Conservation (phyloP, 1,140 invertebrate species). For the Leptinotarsa undecemlineata region DNA sequence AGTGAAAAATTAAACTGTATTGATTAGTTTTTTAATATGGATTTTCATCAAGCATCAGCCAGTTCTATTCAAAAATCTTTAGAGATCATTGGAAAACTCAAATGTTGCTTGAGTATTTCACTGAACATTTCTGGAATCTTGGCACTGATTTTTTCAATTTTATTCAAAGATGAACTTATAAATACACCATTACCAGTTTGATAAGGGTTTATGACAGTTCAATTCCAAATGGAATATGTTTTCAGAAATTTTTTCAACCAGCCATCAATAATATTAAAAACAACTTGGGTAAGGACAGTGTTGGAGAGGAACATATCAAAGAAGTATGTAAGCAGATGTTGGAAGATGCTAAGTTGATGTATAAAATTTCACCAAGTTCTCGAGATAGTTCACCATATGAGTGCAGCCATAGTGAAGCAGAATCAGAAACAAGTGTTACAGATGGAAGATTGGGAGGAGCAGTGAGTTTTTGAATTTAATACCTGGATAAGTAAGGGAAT, state of each 20-base stretch:
- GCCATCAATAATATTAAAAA: constrained; percentile 77
- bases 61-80: no score
- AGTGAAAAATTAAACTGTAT: no score
- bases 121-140: no score
- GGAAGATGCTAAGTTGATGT: constrained; percentile 77
- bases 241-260: constrained; percentile 75
- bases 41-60: no score
- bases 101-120: no score
- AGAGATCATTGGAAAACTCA: no score
- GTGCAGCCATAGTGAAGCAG: constrained; percentile 58
- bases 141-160: no score
- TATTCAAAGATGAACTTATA: no score
- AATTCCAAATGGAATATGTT: constrained; percentile 30
- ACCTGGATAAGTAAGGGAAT: neutral
- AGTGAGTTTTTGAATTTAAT: constrained; percentile 30
- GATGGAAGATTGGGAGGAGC: constrained; percentile 36
- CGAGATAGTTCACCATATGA: constrained; percentile 59
- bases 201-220: no score
- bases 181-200: no score
- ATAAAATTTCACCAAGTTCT: constrained; percentile 55
- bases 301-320: constrained; percentile 74
- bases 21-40: no score
- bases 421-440: constrained; percentile 42
- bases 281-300: constrained; percentile 74
- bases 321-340: constrained; percentile 76